Percentiles rank a stretch among this genome's conserved stretches.
Evolutionary conservation across 1,140 invertebrate genomes (phyloP).

Genomic region (Batillaria attramentaria): DNA sequence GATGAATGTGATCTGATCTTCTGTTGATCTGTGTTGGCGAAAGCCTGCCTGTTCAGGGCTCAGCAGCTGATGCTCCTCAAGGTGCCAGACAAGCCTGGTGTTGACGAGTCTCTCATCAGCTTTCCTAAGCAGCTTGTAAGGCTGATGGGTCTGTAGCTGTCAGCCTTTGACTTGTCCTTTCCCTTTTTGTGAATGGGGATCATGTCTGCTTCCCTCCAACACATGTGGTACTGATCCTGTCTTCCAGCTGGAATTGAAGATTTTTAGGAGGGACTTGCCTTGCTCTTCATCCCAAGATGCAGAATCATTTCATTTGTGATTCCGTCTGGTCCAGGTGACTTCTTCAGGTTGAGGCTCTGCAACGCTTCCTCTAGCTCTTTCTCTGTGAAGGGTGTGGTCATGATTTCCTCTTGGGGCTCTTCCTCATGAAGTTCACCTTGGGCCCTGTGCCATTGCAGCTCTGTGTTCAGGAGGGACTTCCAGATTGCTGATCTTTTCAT

Average conservation of each 20-base stretch:
- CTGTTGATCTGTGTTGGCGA: background rate
- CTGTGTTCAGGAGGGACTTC: background rate
- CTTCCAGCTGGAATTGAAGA: slow-evolving; percentile 37
- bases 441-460: background rate
- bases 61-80: background rate
- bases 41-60: background rate
- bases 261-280: slow-evolving; percentile 21
- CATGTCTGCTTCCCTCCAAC: slow-evolving; percentile 31
- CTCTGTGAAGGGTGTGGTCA: background rate
- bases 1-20: background rate
- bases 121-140: slow-evolving; percentile 31
- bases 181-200: slow-evolving; percentile 38
- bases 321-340: background rate
- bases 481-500: background rate
- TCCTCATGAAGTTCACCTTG: background rate
- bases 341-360: background rate
- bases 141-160: slow-evolving; percentile 37
- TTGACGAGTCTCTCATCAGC: slow-evolving; percentile 17
- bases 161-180: slow-evolving; percentile 19
- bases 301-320: slow-evolving; percentile 12
- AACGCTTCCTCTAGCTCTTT: background rate
- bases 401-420: background rate
- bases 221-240: slow-evolving; percentile 11
- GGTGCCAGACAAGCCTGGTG: background rate
- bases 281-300: background rate